These are phyloP conservation scores for Frankliniella intonsa DNA, from an alignment of 2,888 invertebrate species.

Conservation along the genomic window DNA sequence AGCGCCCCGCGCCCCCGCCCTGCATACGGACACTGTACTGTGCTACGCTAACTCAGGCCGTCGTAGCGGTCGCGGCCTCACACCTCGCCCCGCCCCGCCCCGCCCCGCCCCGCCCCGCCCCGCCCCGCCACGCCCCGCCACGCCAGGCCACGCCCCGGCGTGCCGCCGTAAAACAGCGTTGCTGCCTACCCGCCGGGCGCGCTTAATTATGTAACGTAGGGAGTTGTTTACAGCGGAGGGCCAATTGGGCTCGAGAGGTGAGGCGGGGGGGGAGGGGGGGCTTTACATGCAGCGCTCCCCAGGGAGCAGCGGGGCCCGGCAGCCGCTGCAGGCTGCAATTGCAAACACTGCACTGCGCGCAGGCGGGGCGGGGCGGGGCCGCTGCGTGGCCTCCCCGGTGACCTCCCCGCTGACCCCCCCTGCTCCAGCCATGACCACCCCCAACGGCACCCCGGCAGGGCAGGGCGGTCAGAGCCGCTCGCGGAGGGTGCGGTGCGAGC, in stretches of 20 bases:
- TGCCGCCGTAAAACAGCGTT: background rate
- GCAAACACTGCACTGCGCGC: no score
- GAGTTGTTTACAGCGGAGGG: background rate
- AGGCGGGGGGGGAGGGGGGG: background rate
- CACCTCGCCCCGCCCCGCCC: background rate
- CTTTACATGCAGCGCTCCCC: background rate
- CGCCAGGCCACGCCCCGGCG: background rate
- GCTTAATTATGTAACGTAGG: constrained; percentile 17
- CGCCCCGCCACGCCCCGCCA: background rate
- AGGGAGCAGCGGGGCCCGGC: background rate
- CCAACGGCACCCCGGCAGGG: background rate
- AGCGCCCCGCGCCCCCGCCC: no score
- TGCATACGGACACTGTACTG: no score
- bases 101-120: background rate
- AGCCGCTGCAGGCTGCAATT: background rate
- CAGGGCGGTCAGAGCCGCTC: background rate
- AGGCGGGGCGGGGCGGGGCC: no score
- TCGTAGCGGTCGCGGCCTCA: no score
- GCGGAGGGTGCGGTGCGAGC: background rate
- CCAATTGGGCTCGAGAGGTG: background rate
- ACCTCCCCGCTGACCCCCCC: no score
- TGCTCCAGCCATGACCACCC: no score
- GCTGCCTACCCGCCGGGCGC: background rate
- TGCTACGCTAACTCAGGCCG: no score
- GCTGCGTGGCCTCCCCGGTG: no score